Evolutionary conservation across 1,140 invertebrate species (phyloP).

Genomic region (Plodia interpunctella): DNA sequence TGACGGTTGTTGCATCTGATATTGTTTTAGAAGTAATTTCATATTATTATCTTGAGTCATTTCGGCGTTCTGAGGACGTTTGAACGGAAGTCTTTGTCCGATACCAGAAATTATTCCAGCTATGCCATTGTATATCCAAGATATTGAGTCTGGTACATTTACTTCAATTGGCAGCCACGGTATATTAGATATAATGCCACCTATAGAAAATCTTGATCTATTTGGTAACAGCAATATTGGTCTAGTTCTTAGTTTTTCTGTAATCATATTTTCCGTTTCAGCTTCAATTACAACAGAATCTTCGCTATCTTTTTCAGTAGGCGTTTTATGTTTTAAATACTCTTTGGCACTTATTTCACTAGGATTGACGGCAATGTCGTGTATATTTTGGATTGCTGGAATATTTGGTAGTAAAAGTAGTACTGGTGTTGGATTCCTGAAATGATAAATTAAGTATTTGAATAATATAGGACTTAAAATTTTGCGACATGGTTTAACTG

Average conservation of each 20-base stretch:
- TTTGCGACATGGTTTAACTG: too few species aligned
- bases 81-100: slow-evolving; percentile 43
- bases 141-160: slow-evolving; percentile 69
- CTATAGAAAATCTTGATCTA: slow-evolving; percentile 44
- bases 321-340: slow-evolving; percentile 32
- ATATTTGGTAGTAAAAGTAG: neutral
- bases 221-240: slow-evolving; percentile 43
- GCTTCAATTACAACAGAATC: slow-evolving; percentile 53
- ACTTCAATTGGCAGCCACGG: slow-evolving; percentile 72
- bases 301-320: slow-evolving; percentile 27
- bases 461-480: too few species aligned
- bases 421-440: slow-evolving; percentile 4
- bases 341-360: neutral
- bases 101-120: slow-evolving; percentile 51
- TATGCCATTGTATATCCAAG: slow-evolving; percentile 60
- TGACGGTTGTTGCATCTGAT: slow-evolving; percentile 7
- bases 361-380: neutral
- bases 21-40: slow-evolving; percentile 21
- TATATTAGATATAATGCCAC: slow-evolving; percentile 54
- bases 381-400: neutral
- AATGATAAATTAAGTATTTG: neutral
- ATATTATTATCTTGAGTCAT: slow-evolving; percentile 11
- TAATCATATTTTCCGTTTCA: slow-evolving; percentile 7
- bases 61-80: slow-evolving; percentile 13
- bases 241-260: slow-evolving; percentile 25